These are phyloP conservation scores for Syngnathus acus DNA, from an alignment of 2,797 vertebrate species.

Conservation along the genomic window DNA sequence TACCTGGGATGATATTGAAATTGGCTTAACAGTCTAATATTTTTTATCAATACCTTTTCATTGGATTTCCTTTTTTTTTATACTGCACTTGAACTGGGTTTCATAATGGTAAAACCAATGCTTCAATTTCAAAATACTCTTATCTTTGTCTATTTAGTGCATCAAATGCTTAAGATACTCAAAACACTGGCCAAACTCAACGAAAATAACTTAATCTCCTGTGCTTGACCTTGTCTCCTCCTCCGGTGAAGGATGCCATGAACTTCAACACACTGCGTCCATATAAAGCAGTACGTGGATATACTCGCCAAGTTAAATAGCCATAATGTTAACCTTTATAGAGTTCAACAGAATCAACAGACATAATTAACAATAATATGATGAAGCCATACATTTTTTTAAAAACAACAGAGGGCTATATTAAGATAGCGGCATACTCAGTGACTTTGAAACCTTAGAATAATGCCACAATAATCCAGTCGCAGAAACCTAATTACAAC, in stretches of 20 bases:
- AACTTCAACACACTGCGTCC: constrained; percentile 57
- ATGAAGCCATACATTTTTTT: not conserved
- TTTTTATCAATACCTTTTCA: too few relatives aligned
- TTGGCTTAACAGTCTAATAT: too few relatives aligned
- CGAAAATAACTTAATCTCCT: not conserved
- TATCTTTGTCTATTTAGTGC: not conserved
- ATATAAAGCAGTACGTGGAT: constrained; percentile 23
- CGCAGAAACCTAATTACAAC: not conserved
- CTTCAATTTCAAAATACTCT: not conserved
- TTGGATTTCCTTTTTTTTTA: too few relatives aligned
- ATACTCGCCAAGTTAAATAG: constrained; percentile 8
- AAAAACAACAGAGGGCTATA: not conserved
- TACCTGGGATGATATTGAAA: too few relatives aligned
- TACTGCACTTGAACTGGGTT: too few relatives aligned
- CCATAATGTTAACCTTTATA: not conserved
- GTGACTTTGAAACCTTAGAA: not conserved
- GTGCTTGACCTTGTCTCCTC: constrained; percentile 25
- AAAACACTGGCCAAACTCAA: not conserved
- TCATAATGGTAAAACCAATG: not conserved
- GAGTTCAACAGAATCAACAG: not conserved
- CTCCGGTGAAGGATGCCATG: constrained; percentile 14
- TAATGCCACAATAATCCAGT: not conserved
- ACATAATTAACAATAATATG: not conserved
- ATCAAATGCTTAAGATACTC: not conserved
- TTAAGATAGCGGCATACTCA: not conserved